A percentile compares a stretch with the other conserved stretches of the same genome.
Conservation (phyloP, 1,140 invertebrate genomes). For the Leptoteleia sp. region DNA sequence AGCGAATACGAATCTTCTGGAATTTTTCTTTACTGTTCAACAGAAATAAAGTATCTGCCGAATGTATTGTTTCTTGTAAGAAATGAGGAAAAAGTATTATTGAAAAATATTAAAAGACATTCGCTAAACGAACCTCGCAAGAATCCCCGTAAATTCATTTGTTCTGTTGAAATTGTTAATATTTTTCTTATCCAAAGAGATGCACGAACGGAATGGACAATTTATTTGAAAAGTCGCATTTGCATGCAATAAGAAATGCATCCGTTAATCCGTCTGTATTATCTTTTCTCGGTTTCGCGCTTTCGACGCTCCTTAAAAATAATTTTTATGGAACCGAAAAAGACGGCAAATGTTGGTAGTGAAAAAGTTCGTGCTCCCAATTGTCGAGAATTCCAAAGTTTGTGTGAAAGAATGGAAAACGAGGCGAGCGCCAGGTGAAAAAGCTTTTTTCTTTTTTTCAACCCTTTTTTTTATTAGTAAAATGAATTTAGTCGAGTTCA, state of each 20-base stretch:
- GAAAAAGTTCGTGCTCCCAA: slow-evolving; percentile 16
- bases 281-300: slow-evolving; percentile 2
- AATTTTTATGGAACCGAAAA: slow-evolving; percentile 10
- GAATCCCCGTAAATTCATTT: too few species aligned
- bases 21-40: too few species aligned
- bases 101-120: too few species aligned
- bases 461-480: too few species aligned
- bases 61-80: too few species aligned
- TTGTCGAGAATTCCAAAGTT: slow-evolving; percentile 16
- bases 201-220: background rate
- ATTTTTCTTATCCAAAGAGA: slow-evolving; percentile 2
- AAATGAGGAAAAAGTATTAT: too few species aligned
- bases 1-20: too few species aligned
- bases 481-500: slow-evolving; percentile 32
- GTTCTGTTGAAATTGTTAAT: background rate
- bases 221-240: background rate
- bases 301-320: slow-evolving; percentile 7
- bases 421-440: background rate
- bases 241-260: slow-evolving; percentile 10
- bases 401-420: slow-evolving; percentile 1
- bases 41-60: too few species aligned
- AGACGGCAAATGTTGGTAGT: background rate
- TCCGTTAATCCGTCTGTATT: slow-evolving; percentile 23
- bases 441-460: background rate
- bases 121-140: too few species aligned